A percentile compares a stretch with the other conserved stretches of the same genome.
Evolutionary conservation across 2,797 vertebrate species (phyloP).

Genomic region (Passerculus sandwichensis): DNA sequence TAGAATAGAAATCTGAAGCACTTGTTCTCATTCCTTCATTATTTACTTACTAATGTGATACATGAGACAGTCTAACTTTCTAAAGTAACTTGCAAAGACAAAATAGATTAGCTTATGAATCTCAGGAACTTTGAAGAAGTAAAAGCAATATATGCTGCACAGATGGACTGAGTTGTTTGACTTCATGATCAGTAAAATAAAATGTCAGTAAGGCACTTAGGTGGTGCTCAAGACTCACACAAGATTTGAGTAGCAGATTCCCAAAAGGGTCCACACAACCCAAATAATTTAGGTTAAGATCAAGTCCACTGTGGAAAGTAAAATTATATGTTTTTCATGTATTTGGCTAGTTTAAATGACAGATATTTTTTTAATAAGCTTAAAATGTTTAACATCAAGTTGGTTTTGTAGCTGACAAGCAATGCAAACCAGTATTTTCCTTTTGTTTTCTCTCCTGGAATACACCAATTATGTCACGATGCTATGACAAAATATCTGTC

Average conservation of each 20-base stretch:
- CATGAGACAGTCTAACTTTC: fast-evolving
- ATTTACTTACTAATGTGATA: not conserved
- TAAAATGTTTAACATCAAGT: not conserved
- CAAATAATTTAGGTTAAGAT: not conserved
- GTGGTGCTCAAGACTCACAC: not conserved
- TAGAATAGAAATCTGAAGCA: not conserved
- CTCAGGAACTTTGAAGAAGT: not conserved
- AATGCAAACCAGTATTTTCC: not conserved
- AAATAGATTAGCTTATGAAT: not conserved
- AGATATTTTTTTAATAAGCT: not conserved
- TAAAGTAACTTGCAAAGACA: not conserved
- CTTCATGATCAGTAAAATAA: not conserved
- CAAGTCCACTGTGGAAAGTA: not conserved
- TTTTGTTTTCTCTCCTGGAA: not conserved
- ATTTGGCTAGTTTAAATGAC: not conserved
- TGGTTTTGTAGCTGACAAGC: not conserved
- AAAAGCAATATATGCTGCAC: not conserved
- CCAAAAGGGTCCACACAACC: not conserved
- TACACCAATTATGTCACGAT: not conserved
- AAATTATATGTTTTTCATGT: not conserved
- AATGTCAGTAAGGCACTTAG: not conserved
- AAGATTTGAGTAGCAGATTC: not conserved
- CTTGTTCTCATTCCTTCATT: not conserved
- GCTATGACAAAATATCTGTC: not conserved
- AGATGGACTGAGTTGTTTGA: not conserved